Base-by-base conservation (phyloP, 2,888 invertebrate species). In the Eilema sororculum region DNA sequence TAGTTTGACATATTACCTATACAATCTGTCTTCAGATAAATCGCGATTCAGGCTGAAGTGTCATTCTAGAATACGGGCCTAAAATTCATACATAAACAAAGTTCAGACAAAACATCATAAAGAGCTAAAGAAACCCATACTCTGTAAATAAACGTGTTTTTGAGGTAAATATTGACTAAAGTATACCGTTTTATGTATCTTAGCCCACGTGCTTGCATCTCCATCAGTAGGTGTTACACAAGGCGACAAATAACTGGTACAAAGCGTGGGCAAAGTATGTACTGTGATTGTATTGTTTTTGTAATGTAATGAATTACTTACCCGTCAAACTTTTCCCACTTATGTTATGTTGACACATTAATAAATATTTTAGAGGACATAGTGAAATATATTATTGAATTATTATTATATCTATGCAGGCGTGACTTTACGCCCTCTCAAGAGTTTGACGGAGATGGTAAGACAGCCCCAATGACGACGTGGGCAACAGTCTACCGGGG, bases 131-230 rank as follows among this genome's bases (percentile, higher is more conserved):
- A 41, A 41, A 46, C n/a, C 65, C 41, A 41, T 58, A 20, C 37
- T 37, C 16, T 10, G 24, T 57, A 57, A 13, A 20, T 33, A 12
- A 65, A 30, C 25, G 4, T 41, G 37, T n/a, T 24, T 57, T 37
- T 33, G 12, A 65, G n/a, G 65, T 60, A 69, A 65, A 69, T 64
- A 64, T 68, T 65, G 57, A 57, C 41, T 66, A 58, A 62, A 65
- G 57, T 65, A 61, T 41, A 69, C 52, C 22, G 57, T 66, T 69
- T 69, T 61, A 62, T 58, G 33, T 59, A 22, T 59, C 16, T 61
- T 41, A 37, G 22, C 65, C 65, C 58, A 66, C 37, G 58, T 66
- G 58, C 24, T 24, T n/a, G 57, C 46, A 66, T 62, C 56, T 61
- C 41, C 22, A 60, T 24, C 25, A 20, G 70, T 62, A 30, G 69